A percentile compares a stretch with the other conserved stretches of the same genome.
phyloP scores from a whole-genome alignment of 2,888 invertebrate species.

The Amaurobius ferox region DNA sequence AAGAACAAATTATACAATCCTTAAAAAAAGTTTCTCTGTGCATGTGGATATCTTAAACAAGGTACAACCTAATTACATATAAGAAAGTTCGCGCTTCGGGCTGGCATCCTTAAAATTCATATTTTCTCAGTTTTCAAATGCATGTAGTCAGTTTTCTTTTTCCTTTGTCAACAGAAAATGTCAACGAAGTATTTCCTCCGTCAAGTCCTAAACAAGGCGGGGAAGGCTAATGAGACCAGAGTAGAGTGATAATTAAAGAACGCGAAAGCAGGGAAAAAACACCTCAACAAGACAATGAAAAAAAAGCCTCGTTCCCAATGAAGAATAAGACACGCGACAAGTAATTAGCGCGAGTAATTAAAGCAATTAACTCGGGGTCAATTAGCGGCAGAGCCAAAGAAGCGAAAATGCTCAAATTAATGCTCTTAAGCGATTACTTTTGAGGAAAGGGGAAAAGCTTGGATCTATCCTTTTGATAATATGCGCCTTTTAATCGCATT shows the following conservation, averaged over 20 bases:
- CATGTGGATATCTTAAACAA: background rate
- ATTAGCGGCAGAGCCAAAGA: constrained; percentile 61
- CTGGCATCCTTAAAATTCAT: constrained; percentile 7
- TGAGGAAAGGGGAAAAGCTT: constrained; percentile 25
- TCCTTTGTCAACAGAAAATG: constrained; percentile 3
- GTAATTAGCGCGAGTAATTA: constrained; percentile 70
- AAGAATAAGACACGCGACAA: constrained; percentile 33
- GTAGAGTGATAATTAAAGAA: constrained; percentile 56
- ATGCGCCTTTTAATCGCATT: constrained; percentile 69
- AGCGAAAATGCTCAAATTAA: constrained; percentile 67
- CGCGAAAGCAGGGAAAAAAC: background rate
- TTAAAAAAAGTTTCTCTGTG: background rate
- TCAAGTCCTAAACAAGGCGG: constrained; percentile 14
- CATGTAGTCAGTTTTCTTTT: constrained; percentile 1
- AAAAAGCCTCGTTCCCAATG: constrained; percentile 11
- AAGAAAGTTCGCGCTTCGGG: background rate
- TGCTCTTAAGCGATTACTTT: constrained; percentile 63
- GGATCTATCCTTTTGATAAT: constrained; percentile 63
- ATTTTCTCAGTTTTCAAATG: background rate
- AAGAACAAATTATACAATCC: background rate
- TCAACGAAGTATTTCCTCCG: constrained; percentile 5
- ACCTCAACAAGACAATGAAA: constrained; percentile 9
- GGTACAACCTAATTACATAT: background rate
- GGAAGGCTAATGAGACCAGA: constrained; percentile 56
- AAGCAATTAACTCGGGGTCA: constrained; percentile 70